Base-by-base conservation (phyloP, 53 echinoderm and acorn worm species). In the Paracentrotus lividus region DNA sequence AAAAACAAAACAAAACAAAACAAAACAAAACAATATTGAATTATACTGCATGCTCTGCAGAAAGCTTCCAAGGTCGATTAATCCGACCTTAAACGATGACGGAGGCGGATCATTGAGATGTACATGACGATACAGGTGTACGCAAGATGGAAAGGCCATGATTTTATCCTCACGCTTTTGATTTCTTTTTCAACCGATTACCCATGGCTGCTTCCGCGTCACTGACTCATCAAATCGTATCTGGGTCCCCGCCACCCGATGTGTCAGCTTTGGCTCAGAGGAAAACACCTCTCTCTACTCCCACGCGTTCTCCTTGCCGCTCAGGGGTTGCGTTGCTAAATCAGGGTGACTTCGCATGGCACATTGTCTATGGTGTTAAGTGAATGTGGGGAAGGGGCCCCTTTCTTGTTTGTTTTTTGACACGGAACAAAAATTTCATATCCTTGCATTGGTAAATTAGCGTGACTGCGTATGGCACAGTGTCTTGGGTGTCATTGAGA, bases 181-280 rank as follows among this genome's bases (percentile, higher is more conserved):
- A 81, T 81, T 81, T 81, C 81, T 81, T 81, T 81, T 81, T 81
- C 81, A 47, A 81, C 44, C 81, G 81, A 86, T 56, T 86, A 56
- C 86, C 56, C 86, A 4, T 56, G 56, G 86, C 56, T 56, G 20
- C 56, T 86, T 86, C 57, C 34, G 56, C 86, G 1, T 38, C 86
- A 56, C 86, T 86, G 86, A 54, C 86, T 56, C 86, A 86, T 86
- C 86, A 54, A 55, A 86, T 56, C 86, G 54, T 86, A 86, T 86
- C 86, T 86, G 20, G 86, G 86, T 47, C 55, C 81, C 45, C 8
- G 45, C 26, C 81, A 81, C 81, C 81, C 81, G 12, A 81, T 18
- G 81, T 45, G 81, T 81, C 81, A 45, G 49, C 45, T 45, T 49
- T 26, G 47, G 44, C 81, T 81, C 81, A 10, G 47, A 81, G n/a